Evolutionary conservation across 2,797 vertebrate genomes (phyloP), one percentile per base, ranked within the genome.

Genomic region (Rhynchonycteris naso): DNA sequence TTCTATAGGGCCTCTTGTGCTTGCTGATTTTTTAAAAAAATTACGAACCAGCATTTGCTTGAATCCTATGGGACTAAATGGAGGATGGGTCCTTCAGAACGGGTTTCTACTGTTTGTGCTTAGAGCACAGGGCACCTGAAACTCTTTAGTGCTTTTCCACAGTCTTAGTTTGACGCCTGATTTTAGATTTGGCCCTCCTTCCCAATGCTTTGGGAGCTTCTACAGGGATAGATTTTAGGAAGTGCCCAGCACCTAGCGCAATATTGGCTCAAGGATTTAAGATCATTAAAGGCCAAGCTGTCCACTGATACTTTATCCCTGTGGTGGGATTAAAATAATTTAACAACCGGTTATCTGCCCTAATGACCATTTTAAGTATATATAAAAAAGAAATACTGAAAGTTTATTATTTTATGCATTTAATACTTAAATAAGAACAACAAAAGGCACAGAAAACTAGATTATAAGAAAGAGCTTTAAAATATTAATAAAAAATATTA

Each of bases 251-350:
- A 24, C 76, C n/a, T 24, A 3, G 22, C 5, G 59, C 26, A 22
- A 30, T 5, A 35, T 1, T 8, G 38, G 33, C 75, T 47, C 54
- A 12, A 58, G 6, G n/a, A 4, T 88, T 43, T 38, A 10, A 1
- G 30, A 28, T 14, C 35, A 7, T 13, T 28, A 1, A 13, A 58
- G 30, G n/a, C 24, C 9, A 2, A 12, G 12, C 5, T 0, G 63
- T 7, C 16, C 50, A 1, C 6, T 5, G 11, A 12, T 65, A 28
- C 58, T 10, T 5, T 1, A 1, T 1, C 43, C 43, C 43, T 7
- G 43, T 43, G 43, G 43, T 43, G 43, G 43, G 43, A 43, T 43
- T 43, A 43, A 43, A 43, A 43, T 43, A 43, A 43, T 43, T 43
- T 43, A 43, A 43, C 43, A 43, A 43, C 43, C 43, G 43, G 43